phyloP scores from a whole-genome alignment of 92 coral and sea anemone species.

The Siderastrea radians region DNA sequence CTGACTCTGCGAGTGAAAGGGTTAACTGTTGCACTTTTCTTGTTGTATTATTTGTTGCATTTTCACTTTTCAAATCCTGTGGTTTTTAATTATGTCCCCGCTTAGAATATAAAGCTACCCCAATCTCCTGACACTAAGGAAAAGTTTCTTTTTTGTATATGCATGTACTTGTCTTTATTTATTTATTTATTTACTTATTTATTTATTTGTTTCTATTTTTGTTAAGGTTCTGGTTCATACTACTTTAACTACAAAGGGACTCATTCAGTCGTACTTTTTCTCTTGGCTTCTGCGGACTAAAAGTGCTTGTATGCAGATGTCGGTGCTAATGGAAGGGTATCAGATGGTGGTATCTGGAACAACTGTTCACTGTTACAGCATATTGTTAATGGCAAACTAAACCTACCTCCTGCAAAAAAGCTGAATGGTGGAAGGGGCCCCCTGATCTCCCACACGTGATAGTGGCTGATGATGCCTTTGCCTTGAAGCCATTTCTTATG shows the following conservation, averaged over 20 bases:
- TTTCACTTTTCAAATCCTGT: too few relatives aligned
- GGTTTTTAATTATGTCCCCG: too few relatives aligned
- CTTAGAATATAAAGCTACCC: too few relatives aligned
- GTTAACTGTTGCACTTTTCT: too few relatives aligned
- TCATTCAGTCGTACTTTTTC: neutral
- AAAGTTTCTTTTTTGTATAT: too few relatives aligned
- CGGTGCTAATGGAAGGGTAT: neutral
- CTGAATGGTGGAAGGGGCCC: neutral
- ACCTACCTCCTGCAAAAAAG: neutral
- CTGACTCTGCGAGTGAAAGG: too few relatives aligned
- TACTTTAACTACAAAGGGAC: neutral
- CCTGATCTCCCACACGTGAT: neutral
- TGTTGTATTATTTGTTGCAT: too few relatives aligned
- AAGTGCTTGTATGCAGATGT: constrained; percentile 1
- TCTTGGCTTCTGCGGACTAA: neutral
- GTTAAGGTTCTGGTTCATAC: too few relatives aligned
- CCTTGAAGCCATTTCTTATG: constrained; percentile 2
- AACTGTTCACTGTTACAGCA: neutral
- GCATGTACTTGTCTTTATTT: too few relatives aligned
- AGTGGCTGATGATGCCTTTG: constrained; percentile 6
- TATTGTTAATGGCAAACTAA: neutral
- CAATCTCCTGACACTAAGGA: too few relatives aligned
- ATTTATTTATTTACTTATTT: too few relatives aligned
- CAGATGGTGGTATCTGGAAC: neutral
- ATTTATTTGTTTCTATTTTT: too few relatives aligned